Base-by-base conservation (phyloP, 2,113 vertebrate genomes). In the human region DNA sequence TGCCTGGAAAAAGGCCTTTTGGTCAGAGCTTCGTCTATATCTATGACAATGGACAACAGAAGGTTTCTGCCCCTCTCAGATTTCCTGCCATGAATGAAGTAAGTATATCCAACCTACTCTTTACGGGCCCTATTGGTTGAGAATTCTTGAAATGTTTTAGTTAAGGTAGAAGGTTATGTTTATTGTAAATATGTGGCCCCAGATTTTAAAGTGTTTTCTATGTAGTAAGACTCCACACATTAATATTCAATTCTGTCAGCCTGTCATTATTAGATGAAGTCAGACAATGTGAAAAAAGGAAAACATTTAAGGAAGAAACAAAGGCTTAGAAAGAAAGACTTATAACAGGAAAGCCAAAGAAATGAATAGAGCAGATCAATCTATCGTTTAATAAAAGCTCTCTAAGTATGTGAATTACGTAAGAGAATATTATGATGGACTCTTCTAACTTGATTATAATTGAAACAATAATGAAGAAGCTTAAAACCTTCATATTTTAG, bases 21-120 rank as follows among this genome's bases (percentile, higher is more conserved):
- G 99, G 99, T 86, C 99, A 99, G 98, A 99, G 99, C 95, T 98
- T 99, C 14, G 99, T 99, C 40, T 99, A 99, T 98, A 99, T 99
- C 97, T 99, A 99, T 4, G 99, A 99, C 89, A 99, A 99, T 64
- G 99, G 99, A 82, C 99, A 99, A 92, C 99, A 99, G 98, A 99
- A 99, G 89, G 98, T 99, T 35, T 99, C 99, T 52, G 99, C 99
- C 2, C 99, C 99, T 0, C 99, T 99, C 85, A 99, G 99, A 93
- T 99, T 99, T 96, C 99, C 99, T 95, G 98, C 98, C 38, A 99
- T 99, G 99, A 99, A 99, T 72, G 99, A 99, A 99, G 99, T 99
- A 97, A 99, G 99, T 97, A 91, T 86, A 23, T 97, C 35, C 45
- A 35, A 27, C 1, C 4, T 96, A 20, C 9, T 52, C 2, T 78